Evolutionary conservation across 2,888 invertebrate species (phyloP).

Genomic region (Diaprepes abbreviatus): DNA sequence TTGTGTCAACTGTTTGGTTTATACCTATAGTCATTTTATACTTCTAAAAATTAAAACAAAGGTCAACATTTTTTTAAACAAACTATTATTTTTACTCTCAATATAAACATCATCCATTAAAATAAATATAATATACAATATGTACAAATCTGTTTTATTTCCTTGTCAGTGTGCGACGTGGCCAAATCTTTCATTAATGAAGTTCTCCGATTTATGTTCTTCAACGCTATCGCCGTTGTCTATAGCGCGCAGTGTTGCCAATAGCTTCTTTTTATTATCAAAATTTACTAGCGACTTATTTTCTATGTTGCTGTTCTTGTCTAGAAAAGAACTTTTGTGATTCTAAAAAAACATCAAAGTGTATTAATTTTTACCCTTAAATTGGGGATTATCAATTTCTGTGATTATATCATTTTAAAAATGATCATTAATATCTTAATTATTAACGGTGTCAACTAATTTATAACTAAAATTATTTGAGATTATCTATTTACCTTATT

Average conservation of each 20-base stretch:
- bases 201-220: slow-evolving; percentile 50
- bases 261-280: slow-evolving; percentile 71
- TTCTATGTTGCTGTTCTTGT: slow-evolving; percentile 25
- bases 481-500: slow-evolving; percentile 38
- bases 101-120: slow-evolving; percentile 29
- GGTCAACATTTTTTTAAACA: slow-evolving; percentile 5
- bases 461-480: no score
- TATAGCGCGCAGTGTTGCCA: slow-evolving; percentile 76
- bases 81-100: slow-evolving; percentile 12
- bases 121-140: slow-evolving; percentile 23
- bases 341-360: slow-evolving; percentile 20
- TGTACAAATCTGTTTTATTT: slow-evolving; percentile 14
- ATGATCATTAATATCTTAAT: no score
- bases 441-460: no score
- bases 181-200: slow-evolving; percentile 59
- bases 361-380: no score
- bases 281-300: slow-evolving; percentile 57
- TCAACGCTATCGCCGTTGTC: slow-evolving; percentile 68
- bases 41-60: no score
- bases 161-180: slow-evolving; percentile 17
- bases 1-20: no score
- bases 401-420: no score
- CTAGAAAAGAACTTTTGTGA: neutral
- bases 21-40: no score
- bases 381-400: no score